A percentile compares a stretch with the other conserved stretches of the same genome.
Evolutionary conservation across 2,113 vertebrate species (phyloP).

Genomic region (Barbus barbus): DNA sequence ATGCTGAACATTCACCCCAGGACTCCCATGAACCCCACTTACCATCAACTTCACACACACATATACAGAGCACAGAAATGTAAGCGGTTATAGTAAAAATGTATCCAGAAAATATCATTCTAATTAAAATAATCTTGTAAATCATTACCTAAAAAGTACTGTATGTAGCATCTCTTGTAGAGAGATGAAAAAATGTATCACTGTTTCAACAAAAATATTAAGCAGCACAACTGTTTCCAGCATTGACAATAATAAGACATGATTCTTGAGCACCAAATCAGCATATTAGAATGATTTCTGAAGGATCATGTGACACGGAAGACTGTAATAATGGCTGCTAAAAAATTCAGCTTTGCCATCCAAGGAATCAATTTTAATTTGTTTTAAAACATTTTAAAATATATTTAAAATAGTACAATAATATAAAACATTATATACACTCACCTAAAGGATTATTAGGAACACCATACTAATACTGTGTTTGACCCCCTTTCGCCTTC

Average conservation of each 20-base stretch:
- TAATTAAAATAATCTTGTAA: neutral
- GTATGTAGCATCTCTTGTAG: neutral
- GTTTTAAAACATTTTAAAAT: neutral
- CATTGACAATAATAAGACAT: neutral
- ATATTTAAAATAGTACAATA: neutral
- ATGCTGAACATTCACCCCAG: slow-evolving; percentile 87
- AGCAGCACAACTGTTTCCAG: neutral
- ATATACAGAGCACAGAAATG: slow-evolving; percentile 8
- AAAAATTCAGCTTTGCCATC: neutral
- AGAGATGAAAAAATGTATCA: too few relatives aligned
- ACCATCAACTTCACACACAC: slow-evolving; percentile 81
- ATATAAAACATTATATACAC: too few relatives aligned
- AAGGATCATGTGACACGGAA: neutral
- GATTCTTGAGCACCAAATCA: neutral
- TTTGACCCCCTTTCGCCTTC: too few relatives aligned
- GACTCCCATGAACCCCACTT: slow-evolving; percentile 89
- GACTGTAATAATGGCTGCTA: neutral
- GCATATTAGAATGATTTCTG: neutral
- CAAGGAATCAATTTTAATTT: neutral
- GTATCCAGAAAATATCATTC: neutral
- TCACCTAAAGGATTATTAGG: too few relatives aligned
- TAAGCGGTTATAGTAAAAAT: neutral
- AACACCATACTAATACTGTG: too few relatives aligned
- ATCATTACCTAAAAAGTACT: neutral
- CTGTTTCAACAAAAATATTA: too few relatives aligned